These are phyloP conservation scores for Ceratosolen fusciceps DNA, from an alignment of 1,140 invertebrate genomes.

Conservation along the genomic window DNA sequence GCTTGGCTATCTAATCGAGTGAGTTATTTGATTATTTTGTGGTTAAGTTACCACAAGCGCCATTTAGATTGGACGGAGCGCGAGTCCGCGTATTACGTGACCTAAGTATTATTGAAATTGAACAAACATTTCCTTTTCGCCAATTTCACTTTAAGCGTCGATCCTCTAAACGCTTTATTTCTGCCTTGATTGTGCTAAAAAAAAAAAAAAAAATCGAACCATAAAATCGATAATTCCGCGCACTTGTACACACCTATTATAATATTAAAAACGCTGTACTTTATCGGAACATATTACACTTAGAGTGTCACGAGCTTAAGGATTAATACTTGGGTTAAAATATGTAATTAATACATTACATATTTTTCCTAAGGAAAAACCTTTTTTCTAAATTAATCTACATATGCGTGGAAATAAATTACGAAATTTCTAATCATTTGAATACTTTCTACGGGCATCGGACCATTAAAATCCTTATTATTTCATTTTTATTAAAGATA, in stretches of 20 bases:
- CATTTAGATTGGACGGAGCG: conserved; percentile 27
- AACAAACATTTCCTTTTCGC: conserved; percentile 1
- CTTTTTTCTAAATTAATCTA: neutral
- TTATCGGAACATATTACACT: neutral
- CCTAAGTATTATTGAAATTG: conserved; percentile 15
- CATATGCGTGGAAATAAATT: neutral
- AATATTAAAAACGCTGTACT: neutral
- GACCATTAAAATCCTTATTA: too few relatives aligned
- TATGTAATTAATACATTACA: neutral
- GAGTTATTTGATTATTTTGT: conserved; percentile 36
- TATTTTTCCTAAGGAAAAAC: too few relatives aligned
- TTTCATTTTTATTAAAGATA: too few relatives aligned
- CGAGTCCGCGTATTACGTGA: conserved; percentile 20
- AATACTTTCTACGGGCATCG: neutral
- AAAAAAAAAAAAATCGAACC: neutral
- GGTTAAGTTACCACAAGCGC: conserved; percentile 28
- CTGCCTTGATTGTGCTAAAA: neutral
- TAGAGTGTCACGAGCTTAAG: neutral
- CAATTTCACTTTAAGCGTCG: too few relatives aligned
- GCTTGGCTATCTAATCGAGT: conserved; percentile 22
- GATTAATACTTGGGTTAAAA: neutral
- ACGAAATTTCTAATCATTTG: neutral
- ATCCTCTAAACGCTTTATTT: too few relatives aligned
- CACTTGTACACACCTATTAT: neutral
- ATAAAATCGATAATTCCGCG: neutral